Evolutionary conservation across 2,888 invertebrate genomes (phyloP).

Genomic region (Pammene fasciana): DNA sequence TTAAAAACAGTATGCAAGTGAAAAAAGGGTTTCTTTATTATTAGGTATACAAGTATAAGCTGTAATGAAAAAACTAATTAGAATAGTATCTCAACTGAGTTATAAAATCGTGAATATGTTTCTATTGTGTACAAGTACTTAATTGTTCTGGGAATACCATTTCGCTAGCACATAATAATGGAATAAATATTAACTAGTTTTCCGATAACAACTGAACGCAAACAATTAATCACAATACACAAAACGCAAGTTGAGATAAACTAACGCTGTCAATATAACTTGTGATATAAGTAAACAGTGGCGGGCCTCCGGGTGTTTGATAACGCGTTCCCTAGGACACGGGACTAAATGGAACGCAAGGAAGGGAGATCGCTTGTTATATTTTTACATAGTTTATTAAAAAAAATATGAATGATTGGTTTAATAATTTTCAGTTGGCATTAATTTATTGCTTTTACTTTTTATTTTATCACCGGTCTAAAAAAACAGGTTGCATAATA

Average conservation of each 20-base stretch:
- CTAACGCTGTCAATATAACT: slow-evolving; percentile 36
- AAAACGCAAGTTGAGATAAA: slow-evolving; percentile 30
- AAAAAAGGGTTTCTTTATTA: too few species aligned
- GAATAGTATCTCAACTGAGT: too few species aligned
- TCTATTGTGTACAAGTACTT: too few species aligned
- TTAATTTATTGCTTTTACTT: too few species aligned
- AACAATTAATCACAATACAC: slow-evolving; percentile 19
- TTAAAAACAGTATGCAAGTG: too few species aligned
- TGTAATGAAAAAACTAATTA: too few species aligned
- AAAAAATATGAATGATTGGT: not conserved
- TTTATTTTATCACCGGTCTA: too few species aligned
- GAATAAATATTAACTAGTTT: not conserved
- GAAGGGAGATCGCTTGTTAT: not conserved
- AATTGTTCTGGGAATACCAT: too few species aligned
- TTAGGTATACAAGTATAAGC: too few species aligned
- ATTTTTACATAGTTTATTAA: not conserved
- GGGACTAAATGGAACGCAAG: slow-evolving; percentile 13
- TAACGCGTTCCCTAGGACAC: slow-evolving; percentile 30
- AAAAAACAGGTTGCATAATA: too few species aligned
- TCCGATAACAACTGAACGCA: not conserved
- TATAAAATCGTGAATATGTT: too few species aligned
- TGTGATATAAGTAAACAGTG: slow-evolving; percentile 26
- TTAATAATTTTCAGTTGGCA: not conserved
- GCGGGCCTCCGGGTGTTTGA: slow-evolving; percentile 30
- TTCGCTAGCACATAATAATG: too few species aligned